Percentiles rank a stretch among this genome's conserved stretches.
Conservation (phyloP, 2,888 invertebrate species). For the Caenorhabditis panamensis region DNA sequence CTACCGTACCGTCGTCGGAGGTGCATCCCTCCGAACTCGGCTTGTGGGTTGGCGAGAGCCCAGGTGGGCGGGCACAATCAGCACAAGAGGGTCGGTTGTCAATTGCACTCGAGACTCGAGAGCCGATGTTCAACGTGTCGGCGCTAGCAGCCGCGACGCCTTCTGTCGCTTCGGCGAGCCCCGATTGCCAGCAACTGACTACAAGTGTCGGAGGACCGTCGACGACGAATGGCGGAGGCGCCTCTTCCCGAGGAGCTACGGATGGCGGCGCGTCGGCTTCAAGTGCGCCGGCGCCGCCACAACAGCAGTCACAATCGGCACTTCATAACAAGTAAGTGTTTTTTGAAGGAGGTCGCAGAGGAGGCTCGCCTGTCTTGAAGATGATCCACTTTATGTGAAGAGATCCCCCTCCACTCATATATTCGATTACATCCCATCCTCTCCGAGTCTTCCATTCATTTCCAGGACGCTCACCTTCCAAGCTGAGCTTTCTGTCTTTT, state of each 20-base stretch:
- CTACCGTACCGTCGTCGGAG: slow-evolving; percentile 51
- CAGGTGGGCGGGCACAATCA: slow-evolving; percentile 50
- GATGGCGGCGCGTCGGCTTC: slow-evolving; percentile 43
- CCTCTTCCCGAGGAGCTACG: slow-evolving; percentile 36
- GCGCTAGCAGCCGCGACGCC: slow-evolving; percentile 66
- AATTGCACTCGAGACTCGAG: slow-evolving; percentile 70
- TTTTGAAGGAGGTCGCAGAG: slow-evolving; percentile 49
- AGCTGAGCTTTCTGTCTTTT: no score
- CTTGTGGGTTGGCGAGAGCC: slow-evolving; percentile 39
- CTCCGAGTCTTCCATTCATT: slow-evolving; percentile 33
- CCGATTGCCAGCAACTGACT: slow-evolving; percentile 19
- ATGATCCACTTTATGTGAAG: slow-evolving; percentile 63
- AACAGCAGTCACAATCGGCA: slow-evolving; percentile 53
- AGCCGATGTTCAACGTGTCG: slow-evolving; percentile 72
- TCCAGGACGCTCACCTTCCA: slow-evolving; percentile 17
- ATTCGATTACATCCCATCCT: slow-evolving; percentile 58
- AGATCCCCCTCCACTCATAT: slow-evolving; percentile 62
- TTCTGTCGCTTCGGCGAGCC: slow-evolving; percentile 44
- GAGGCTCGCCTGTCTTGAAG: slow-evolving; percentile 50
- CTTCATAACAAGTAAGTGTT: slow-evolving; percentile 65
- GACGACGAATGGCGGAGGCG: slow-evolving; percentile 19
- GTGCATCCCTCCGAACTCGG: slow-evolving; percentile 27
- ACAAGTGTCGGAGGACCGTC: slow-evolving; percentile 31
- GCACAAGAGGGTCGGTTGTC: slow-evolving; percentile 65
- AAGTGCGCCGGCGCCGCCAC: slow-evolving; percentile 52